Evolutionary conservation across 2,888 invertebrate species (phyloP).

Genomic region (Cryptocheilus praepositus): DNA sequence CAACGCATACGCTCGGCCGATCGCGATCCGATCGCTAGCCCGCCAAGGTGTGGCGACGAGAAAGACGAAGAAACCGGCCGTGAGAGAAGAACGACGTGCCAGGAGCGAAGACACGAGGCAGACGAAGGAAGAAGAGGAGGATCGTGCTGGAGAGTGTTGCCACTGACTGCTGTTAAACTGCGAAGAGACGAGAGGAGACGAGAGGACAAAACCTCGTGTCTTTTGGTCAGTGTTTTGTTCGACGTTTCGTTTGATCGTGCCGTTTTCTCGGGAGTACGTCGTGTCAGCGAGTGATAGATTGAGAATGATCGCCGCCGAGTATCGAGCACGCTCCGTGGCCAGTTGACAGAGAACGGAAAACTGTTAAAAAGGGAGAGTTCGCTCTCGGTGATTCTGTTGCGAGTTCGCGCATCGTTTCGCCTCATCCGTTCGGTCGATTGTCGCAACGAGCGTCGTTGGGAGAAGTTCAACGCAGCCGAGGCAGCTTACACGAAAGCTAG

Average conservation of each 20-base stretch:
- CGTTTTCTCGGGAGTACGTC: no score
- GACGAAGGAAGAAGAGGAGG: neutral
- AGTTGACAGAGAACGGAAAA: no score
- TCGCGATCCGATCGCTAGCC: slow-evolving; percentile 55
- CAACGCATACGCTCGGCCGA: slow-evolving; percentile 54
- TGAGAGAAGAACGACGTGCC: slow-evolving; percentile 12
- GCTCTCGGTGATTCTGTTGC: no score
- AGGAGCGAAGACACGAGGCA: slow-evolving; percentile 1
- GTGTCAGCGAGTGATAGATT: no score
- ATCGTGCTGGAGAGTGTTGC: slow-evolving; percentile 12
- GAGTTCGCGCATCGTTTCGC: slow-evolving; percentile 3
- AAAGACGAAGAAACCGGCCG: neutral
- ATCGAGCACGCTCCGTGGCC: no score
- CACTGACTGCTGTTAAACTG: neutral
- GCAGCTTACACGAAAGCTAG: slow-evolving; percentile 15
- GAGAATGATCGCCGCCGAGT: no score
- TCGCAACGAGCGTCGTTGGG: slow-evolving; percentile 13
- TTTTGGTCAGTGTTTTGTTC: no score
- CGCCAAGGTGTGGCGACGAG: slow-evolving; percentile 63
- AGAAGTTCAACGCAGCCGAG: slow-evolving; percentile 17
- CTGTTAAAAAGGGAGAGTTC: no score
- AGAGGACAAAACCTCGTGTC: slow-evolving; percentile 1
- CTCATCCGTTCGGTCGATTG: slow-evolving; percentile 27
- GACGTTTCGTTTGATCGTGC: no score
- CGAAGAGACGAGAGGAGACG: neutral